phyloP scores from a whole-genome alignment of 2,113 vertebrate species.

The Martes martes region DNA sequence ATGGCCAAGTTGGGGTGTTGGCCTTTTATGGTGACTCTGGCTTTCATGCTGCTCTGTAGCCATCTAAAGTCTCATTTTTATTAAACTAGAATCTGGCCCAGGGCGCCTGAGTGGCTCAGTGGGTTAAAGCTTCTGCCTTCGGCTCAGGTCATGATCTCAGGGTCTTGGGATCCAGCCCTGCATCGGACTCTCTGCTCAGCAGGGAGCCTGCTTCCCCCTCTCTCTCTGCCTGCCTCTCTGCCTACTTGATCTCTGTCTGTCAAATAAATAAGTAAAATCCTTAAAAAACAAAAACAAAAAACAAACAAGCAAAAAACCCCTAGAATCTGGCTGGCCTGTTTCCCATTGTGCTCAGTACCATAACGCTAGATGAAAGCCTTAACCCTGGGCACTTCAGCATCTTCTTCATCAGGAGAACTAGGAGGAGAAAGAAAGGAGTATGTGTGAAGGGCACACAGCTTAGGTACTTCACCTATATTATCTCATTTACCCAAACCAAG shows the following conservation, averaged over 20 bases:
- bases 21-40: not conserved
- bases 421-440: not conserved
- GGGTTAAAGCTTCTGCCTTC: no score
- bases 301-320: no score
- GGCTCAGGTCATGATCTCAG: no score
- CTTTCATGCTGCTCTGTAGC: not conserved
- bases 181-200: no score
- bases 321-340: not conserved
- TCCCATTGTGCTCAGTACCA: not conserved
- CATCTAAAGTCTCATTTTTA: no score
- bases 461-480: not conserved
- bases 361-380: not conserved
- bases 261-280: no score
- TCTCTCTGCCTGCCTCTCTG: no score
- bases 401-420: not conserved
- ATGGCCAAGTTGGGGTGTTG: not conserved
- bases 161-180: no score
- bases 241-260: no score
- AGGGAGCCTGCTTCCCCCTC: no score
- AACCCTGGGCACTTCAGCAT: not conserved
- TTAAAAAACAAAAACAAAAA: no score
- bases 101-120: not conserved
- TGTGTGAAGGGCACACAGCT: not conserved
- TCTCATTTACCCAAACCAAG: not conserved
- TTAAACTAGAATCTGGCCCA: not conserved